Conservation (phyloP, 1,140 invertebrate genomes). For the Bombus ignitus region DNA sequence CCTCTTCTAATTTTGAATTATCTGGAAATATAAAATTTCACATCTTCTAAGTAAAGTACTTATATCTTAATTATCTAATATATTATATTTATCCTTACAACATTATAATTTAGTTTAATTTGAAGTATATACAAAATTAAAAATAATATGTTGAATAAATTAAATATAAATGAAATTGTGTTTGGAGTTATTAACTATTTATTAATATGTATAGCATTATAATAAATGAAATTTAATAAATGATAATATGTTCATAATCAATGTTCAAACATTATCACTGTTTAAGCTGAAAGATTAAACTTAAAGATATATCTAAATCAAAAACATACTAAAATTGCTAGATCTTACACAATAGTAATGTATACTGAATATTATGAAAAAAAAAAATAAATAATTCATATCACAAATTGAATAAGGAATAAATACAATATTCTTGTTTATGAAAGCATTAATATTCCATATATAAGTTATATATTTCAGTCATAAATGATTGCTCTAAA, state of each 20-base stretch:
- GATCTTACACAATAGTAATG: not conserved
- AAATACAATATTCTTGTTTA: not conserved
- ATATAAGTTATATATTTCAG: not conserved
- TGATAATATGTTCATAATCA: not conserved
- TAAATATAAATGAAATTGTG: not conserved
- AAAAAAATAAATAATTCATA: not conserved
- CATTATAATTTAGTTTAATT: not conserved
- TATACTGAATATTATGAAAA: not conserved
- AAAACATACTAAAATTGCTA: not conserved
- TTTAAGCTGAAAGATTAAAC: not conserved
- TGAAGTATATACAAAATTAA: not conserved
- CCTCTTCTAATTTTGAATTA: slow-evolving; percentile 66
- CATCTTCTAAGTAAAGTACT: not conserved
- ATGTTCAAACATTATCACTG: not conserved
- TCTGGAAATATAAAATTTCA: slow-evolving; percentile 37
- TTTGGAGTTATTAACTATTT: not conserved
- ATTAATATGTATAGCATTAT: not conserved
- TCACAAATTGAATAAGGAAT: not conserved
- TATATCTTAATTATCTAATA: slow-evolving; percentile 9
- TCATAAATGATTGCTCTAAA: not conserved
- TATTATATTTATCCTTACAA: slow-evolving; percentile 24
- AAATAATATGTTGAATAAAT: not conserved
- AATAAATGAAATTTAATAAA: not conserved
- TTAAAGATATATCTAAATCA: no score
- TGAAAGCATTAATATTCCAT: not conserved